These are phyloP conservation scores for Tautogolabrus adspersus DNA, from an alignment of 2,113 vertebrate species.

Conservation along the genomic window DNA sequence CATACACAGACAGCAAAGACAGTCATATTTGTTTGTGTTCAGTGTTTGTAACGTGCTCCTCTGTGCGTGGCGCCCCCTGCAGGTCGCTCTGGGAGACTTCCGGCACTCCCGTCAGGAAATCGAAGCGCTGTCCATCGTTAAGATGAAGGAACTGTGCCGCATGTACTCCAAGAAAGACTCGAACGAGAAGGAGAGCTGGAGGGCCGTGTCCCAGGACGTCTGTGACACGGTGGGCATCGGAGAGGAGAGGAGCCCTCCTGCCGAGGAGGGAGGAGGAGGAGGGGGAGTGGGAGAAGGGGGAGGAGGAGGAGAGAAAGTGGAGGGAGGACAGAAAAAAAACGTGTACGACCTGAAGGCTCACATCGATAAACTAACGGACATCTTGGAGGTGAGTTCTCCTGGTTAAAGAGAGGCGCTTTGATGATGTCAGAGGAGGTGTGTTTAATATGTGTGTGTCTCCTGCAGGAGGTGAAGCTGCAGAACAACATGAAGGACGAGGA, in stretches of 20 bases:
- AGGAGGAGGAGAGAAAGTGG: conserved; percentile 35
- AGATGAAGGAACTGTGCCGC: conserved; percentile 91
- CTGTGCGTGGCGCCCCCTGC: conserved; percentile 5
- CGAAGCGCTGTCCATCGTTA: conserved; percentile 89
- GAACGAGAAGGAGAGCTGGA: conserved; percentile 86
- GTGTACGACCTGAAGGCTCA: conserved; percentile 89
- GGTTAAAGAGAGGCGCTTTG: neutral
- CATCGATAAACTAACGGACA: conserved; percentile 90
- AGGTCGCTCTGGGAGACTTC: conserved; percentile 90
- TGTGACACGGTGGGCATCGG: conserved; percentile 91
- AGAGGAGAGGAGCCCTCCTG: conserved; percentile 75
- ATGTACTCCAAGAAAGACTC: conserved; percentile 87
- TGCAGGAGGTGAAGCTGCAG: conserved; percentile 90
- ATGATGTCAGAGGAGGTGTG: neutral
- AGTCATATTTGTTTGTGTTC: no score
- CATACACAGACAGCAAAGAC: neutral
- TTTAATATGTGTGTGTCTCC: neutral
- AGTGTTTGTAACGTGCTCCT: neutral
- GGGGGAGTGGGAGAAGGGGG: conserved; percentile 45
- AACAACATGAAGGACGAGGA: conserved; percentile 95
- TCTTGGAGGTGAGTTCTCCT: conserved; percentile 80
- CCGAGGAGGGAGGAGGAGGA: conserved; percentile 54
- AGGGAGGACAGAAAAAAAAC: conserved; percentile 70
- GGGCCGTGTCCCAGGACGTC: conserved; percentile 88
- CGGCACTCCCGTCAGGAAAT: conserved; percentile 89